phyloP scores from a whole-genome alignment of 1,140 invertebrate species.

The Cecropterus lyciades region DNA sequence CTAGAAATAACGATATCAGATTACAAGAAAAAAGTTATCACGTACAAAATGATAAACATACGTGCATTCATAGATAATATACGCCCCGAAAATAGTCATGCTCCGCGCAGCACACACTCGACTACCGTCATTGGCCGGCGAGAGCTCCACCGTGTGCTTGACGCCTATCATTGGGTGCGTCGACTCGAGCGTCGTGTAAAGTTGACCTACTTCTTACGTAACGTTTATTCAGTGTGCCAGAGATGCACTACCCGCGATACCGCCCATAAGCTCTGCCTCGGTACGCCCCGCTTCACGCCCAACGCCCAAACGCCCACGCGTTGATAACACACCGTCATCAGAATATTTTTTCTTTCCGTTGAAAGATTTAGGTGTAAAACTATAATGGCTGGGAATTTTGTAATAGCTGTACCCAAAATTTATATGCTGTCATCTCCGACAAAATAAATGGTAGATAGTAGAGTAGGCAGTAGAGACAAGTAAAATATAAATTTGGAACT shows the following conservation, averaged over 20 bases:
- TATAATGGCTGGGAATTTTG: too few relatives aligned
- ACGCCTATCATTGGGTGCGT: conserved; percentile 12
- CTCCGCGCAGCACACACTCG: neutral
- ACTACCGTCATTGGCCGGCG: neutral
- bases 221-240: conserved; percentile 1
- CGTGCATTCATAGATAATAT: too few relatives aligned
- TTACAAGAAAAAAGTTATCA: too few relatives aligned
- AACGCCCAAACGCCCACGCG: conserved; percentile 13
- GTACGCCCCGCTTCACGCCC: conserved; percentile 9
- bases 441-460: too few relatives aligned
- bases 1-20: too few relatives aligned
- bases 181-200: conserved; percentile 15
- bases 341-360: neutral
- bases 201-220: conserved; percentile 22
- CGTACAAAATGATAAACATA: too few relatives aligned
- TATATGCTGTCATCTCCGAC: too few relatives aligned
- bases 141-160: neutral
- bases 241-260: conserved; percentile 7
- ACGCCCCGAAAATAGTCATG: too few relatives aligned
- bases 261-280: conserved; percentile 23
- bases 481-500: too few relatives aligned
- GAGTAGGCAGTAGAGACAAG: too few relatives aligned
- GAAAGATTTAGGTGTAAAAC: too few relatives aligned
- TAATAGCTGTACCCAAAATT: too few relatives aligned
- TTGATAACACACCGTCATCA: neutral